Evolutionary conservation across 2,113 vertebrate genomes (phyloP).

Genomic region (Balaenoptera acutorostrata): DNA sequence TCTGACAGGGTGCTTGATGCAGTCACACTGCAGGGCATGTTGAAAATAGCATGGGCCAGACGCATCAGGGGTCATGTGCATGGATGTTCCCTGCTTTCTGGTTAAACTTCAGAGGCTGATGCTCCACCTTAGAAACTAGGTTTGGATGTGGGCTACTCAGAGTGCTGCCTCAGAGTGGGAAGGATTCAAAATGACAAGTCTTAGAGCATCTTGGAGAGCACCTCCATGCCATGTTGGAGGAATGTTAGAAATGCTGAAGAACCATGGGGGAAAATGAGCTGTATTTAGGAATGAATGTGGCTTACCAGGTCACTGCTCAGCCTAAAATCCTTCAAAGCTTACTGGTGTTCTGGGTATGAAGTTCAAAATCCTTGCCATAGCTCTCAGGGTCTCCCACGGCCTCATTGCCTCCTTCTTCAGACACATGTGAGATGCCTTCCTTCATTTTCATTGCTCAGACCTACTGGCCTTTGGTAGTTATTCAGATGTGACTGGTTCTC

Average conservation of each 20-base stretch:
- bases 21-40: rapidly evolving
- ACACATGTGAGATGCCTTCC: not conserved
- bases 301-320: not conserved
- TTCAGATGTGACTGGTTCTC: not conserved
- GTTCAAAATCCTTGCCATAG: not conserved
- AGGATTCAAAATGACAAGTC: not conserved
- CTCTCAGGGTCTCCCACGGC: not conserved
- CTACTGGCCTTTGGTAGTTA: not conserved
- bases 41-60: not conserved
- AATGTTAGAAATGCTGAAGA: not conserved
- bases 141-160: not conserved
- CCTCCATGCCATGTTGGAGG: not conserved
- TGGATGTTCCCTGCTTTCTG: too few relatives aligned
- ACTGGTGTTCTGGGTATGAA: not conserved
- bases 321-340: not conserved
- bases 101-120: not conserved
- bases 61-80: rapidly evolving
- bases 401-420: not conserved
- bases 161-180: rapidly evolving
- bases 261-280: not conserved
- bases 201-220: rapidly evolving
- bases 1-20: not conserved
- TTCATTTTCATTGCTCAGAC: not conserved
- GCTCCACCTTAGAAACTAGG: not conserved
- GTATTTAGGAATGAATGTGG: not conserved